Conservation (phyloP, 2,113 vertebrate genomes). For the Mormyrus iriodes region DNA sequence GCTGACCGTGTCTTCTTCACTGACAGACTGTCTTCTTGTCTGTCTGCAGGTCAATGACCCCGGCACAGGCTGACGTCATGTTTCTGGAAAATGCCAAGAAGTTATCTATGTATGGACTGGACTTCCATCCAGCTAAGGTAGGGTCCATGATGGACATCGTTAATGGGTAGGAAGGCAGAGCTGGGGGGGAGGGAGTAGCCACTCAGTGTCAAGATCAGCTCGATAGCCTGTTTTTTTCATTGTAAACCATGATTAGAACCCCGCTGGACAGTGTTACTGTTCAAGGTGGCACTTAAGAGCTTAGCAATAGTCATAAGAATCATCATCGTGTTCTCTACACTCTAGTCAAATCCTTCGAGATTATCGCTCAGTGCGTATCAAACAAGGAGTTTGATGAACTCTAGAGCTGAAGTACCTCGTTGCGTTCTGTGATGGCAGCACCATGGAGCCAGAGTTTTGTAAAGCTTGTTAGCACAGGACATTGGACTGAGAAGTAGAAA, state of each 20-base stretch:
- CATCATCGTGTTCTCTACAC: background rate
- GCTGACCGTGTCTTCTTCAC: background rate
- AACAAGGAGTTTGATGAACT: background rate
- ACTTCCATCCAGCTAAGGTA: conserved; percentile 96
- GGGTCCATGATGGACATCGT: background rate
- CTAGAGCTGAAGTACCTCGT: background rate
- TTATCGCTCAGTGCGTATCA: background rate
- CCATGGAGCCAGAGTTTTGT: background rate
- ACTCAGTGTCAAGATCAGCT: background rate
- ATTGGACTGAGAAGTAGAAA: conserved; percentile 35
- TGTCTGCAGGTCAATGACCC: conserved; percentile 80
- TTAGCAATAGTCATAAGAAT: background rate
- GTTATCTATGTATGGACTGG: conserved; percentile 94
- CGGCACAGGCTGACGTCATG: conserved; percentile 92
- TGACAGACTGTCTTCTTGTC: background rate
- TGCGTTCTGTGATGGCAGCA: background rate
- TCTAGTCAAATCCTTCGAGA: background rate
- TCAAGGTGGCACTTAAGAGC: background rate
- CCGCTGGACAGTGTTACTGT: background rate
- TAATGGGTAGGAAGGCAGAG: background rate
- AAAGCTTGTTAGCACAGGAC: background rate
- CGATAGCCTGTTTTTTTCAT: background rate
- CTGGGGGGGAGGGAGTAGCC: background rate
- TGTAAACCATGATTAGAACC: background rate
- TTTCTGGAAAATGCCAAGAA: conserved; percentile 99